phyloP scores from a whole-genome alignment of 2,888 invertebrate genomes.

The Eupsilia transversa region DNA sequence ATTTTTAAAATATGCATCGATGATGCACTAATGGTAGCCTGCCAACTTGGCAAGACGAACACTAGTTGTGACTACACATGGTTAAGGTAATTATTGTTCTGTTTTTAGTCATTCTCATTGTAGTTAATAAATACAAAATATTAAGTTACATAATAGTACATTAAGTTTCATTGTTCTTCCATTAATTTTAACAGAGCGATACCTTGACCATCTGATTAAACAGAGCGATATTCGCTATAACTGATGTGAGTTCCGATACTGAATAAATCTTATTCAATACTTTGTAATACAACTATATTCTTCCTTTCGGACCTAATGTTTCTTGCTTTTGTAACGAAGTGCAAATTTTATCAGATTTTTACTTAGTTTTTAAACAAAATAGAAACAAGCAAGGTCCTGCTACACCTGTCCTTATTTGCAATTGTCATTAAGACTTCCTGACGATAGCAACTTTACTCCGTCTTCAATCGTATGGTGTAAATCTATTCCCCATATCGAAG shows the following conservation, averaged over 20 bases:
- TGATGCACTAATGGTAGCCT: constrained; percentile 73
- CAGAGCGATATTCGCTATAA: constrained; percentile 63
- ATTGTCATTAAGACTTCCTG: constrained; percentile 56
- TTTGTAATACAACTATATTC: constrained; percentile 75
- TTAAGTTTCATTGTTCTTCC: constrained; percentile 86
- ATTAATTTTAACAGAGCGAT: constrained; percentile 80
- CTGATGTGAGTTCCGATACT: constrained; percentile 79
- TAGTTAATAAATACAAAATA: constrained; percentile 75
- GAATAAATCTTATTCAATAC: constrained; percentile 71
- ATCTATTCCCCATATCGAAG: constrained; percentile 67
- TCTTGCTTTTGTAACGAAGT: constrained; percentile 68
- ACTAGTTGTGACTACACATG: constrained; percentile 70
- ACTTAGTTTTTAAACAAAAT: constrained; percentile 44
- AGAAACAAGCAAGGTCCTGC: constrained; percentile 36
- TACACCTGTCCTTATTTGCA: constrained; percentile 51
- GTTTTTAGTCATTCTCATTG: constrained; percentile 75
- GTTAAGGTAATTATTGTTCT: constrained; percentile 79
- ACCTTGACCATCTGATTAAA: constrained; percentile 65
- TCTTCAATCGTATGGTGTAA: constrained; percentile 59
- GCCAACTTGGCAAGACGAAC: constrained; percentile 77
- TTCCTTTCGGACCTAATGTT: constrained; percentile 71
- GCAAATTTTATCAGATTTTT: constrained; percentile 50
- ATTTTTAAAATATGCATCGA: constrained; percentile 64
- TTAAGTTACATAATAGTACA: constrained; percentile 80
- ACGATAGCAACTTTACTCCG: constrained; percentile 61